phyloP scores from a whole-genome alignment of 2,888 invertebrate species.

The Apamea epomidion region DNA sequence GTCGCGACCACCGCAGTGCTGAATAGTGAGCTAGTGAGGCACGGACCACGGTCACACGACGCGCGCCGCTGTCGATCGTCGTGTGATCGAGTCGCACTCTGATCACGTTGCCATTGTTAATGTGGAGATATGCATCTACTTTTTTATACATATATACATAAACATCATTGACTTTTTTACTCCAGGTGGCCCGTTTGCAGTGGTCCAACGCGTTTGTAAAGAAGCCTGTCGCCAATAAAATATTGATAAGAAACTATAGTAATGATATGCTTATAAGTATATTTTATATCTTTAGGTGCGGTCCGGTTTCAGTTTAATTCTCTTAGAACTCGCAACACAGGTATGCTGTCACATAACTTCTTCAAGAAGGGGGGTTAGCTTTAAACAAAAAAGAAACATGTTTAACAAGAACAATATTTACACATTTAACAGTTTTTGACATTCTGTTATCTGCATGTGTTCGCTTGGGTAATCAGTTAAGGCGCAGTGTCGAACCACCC shows the following conservation, averaged over 20 bases:
- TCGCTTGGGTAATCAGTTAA: conserved; percentile 25
- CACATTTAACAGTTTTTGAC: neutral
- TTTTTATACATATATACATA: neutral
- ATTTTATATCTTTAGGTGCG: neutral
- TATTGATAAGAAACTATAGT: neutral
- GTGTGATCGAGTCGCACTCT: neutral
- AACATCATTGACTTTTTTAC: neutral
- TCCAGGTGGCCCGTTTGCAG: neutral
- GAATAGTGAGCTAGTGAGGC: neutral
- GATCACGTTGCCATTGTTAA: neutral
- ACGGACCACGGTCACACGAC: neutral
- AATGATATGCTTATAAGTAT: neutral
- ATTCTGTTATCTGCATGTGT: conserved; percentile 15
- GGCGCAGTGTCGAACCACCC: conserved; percentile 19
- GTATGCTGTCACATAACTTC: neutral
- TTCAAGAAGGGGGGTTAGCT: neutral
- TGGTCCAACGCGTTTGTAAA: neutral
- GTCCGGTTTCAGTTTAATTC: neutral
- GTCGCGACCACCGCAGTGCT: neutral
- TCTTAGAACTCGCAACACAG: neutral
- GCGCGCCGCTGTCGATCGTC: neutral
- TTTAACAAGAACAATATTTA: neutral
- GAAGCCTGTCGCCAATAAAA: neutral
- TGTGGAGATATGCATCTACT: neutral
- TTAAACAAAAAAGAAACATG: neutral